Evolutionary conservation across 1,140 invertebrate species (phyloP), one percentile per base, ranked within the genome.

Genomic region (Brachionus plicatilis): DNA sequence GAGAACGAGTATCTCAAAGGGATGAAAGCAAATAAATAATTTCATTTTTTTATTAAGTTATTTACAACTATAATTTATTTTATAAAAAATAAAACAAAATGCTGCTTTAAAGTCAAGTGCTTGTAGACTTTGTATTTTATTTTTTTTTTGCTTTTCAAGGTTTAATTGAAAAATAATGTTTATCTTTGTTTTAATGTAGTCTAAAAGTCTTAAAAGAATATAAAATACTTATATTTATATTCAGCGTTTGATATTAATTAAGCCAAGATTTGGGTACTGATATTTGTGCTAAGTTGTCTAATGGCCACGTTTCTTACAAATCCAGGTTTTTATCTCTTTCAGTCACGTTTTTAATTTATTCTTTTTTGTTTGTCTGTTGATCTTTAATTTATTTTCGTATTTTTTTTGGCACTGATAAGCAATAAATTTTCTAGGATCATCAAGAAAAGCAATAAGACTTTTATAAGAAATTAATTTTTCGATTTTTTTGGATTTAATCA

Each of bases 291-390:
- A 20, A 60, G 53, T 24, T 60, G n/a, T 41, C 37, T 9, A 72
- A 72, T 72, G 43, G 68, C 68, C 68, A 72, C 68, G 68, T 72
- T 72, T 72, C 29, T 72, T 43, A 11, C 14, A 72, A 41, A 72
- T 72, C 68, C 37, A 72, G 68, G 68, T 72, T 72, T 72, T 72
- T 41, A 20, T 43, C 33, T 37, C 9, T 20, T 72, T 17, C 24
- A n/a, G 43, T 72, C 68, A 72, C 68, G 68, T 72, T 72, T 72
- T 41, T 41, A 43, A 41, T 43, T 20, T 72, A 43, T 41, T 20
- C 33, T 72, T 7, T 37, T 17, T 72, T 11, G 33, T 20, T 72
- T 72, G 41, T 72, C 68, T 43, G 17, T 72, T 72, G 33, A 72
- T 41, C 68, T 12, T 17, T 43, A 72, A 41, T 41, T 41, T 43